Percentiles rank a stretch among this genome's conserved stretches.
phyloP scores from a whole-genome alignment of 2,797 vertebrate species.

The Protonibea diacanthus region DNA sequence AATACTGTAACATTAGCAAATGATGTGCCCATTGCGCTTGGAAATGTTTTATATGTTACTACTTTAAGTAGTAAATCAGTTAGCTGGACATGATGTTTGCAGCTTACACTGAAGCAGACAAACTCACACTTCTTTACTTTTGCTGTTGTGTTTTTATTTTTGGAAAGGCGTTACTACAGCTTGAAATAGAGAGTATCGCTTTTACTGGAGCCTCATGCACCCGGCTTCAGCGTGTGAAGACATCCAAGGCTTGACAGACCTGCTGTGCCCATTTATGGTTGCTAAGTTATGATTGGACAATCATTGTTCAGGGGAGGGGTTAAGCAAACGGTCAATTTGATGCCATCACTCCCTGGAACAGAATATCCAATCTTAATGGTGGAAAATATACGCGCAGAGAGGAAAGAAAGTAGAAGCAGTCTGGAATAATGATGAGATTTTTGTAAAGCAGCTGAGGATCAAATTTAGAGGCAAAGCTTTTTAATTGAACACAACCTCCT shows the following conservation, averaged over 20 bases:
- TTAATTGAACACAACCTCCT: constrained; percentile 60
- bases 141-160: background rate
- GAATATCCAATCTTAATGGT: constrained; percentile 6
- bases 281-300: constrained; percentile 33
- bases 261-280: constrained; percentile 39
- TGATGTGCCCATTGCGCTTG: background rate
- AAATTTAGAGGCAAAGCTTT: constrained; percentile 46
- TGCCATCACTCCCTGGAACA: constrained; percentile 12
- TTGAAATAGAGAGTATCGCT: background rate
- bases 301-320: constrained; percentile 25
- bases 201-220: constrained; percentile 16
- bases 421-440: constrained; percentile 6
- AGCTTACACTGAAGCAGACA: background rate
- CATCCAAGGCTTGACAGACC: constrained; percentile 47
- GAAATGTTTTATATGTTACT: no score
- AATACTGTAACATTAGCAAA: background rate
- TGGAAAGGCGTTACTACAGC: background rate
- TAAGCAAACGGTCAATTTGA: constrained; percentile 40
- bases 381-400: background rate
- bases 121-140: background rate
- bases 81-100: background rate
- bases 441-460: constrained; percentile 42
- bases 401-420: background rate
- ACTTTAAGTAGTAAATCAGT: no score
- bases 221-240: constrained; percentile 8